phyloP scores from a whole-genome alignment of 2,888 invertebrate genomes.

The Pristionchus arcanus region DNA sequence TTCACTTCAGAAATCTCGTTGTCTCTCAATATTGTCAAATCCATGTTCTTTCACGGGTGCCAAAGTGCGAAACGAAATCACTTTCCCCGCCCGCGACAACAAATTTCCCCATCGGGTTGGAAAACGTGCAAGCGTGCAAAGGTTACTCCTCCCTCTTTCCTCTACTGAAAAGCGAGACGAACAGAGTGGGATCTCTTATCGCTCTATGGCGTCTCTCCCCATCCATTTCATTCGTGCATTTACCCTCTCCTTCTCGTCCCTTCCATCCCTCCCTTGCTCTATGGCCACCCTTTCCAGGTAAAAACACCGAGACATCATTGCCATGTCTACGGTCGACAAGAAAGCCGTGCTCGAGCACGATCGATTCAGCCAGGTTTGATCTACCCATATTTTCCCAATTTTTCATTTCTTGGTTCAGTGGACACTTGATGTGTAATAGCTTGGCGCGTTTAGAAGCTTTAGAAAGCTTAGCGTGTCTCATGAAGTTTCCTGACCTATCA shows the following conservation, averaged over 20 bases:
- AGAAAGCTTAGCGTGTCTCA: neutral
- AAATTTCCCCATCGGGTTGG: neutral
- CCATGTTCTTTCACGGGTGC: neutral
- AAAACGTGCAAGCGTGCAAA: conserved; percentile 2
- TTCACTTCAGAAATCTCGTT: neutral
- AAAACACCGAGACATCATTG: neutral
- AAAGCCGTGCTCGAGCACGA: neutral
- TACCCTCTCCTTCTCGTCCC: neutral
- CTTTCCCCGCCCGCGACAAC: neutral
- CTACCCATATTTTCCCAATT: neutral
- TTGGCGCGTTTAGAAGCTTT: neutral
- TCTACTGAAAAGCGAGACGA: conserved; percentile 12
- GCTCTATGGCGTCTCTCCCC: neutral
- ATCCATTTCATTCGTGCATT: neutral
- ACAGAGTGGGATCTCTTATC: conserved; percentile 5
- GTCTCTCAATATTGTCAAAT: no score
- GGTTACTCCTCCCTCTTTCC: conserved; percentile 17
- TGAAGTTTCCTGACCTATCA: neutral
- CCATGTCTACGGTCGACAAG: conserved; percentile 1
- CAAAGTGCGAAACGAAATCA: neutral
- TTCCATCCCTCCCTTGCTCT: neutral
- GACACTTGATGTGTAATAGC: neutral
- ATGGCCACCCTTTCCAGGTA: conserved; percentile 4
- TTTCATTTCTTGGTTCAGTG: neutral
- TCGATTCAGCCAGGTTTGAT: conserved; percentile 38